Base-by-base conservation (phyloP, 2,113 vertebrate species). In the Eclectus roratus region DNA sequence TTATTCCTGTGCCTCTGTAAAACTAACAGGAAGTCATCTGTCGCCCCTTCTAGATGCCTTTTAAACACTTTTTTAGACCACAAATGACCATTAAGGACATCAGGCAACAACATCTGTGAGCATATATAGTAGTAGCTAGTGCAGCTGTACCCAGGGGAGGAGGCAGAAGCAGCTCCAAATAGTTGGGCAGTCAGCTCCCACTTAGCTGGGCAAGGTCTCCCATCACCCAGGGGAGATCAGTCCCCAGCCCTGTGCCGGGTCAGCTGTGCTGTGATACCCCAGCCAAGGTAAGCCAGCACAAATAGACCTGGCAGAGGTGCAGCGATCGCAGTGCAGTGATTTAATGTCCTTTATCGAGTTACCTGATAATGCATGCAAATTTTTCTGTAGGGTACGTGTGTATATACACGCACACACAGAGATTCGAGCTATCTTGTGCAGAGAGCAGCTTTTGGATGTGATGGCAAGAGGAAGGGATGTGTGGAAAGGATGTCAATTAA, bases 71-170 rank as follows among this genome's bases (percentile, higher is more conserved):
- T 76, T 89, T 91, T 65, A 66, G 64, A 24, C 29, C 27, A 23
- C 58, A 88, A 58, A 77, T 88, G 37, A 89, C 78, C 29, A 66
- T 74, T 83, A 80, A 89, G 89, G 66, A 68, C 69, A 69, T 53
- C 44, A 33, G 81, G 31, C 78, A 82, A 33, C 35, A 64, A 18
- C 23, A 44, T 76, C 63, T 81, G 37, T 55, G 52, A 46, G 35
- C 27, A 10, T 44, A 28, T 17, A 43, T 17, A 68, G 65, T 66
- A 87, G 56, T 78, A 93, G 55, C 58, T 80, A 8, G 46, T 71
- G n/a, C 44, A 70, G 65, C 68, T 0, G 0, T 61, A 35, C 53
- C 44, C 33, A 13, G 27, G 41, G n/a, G 24, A 88, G 50, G 65
- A 83, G n/a, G n/a, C 41, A 69, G n/a, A 39, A 33, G 41, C 52